Evolutionary conservation across 2,113 vertebrate genomes (phyloP).

Genomic region (Brachypodius melanocephalos): DNA sequence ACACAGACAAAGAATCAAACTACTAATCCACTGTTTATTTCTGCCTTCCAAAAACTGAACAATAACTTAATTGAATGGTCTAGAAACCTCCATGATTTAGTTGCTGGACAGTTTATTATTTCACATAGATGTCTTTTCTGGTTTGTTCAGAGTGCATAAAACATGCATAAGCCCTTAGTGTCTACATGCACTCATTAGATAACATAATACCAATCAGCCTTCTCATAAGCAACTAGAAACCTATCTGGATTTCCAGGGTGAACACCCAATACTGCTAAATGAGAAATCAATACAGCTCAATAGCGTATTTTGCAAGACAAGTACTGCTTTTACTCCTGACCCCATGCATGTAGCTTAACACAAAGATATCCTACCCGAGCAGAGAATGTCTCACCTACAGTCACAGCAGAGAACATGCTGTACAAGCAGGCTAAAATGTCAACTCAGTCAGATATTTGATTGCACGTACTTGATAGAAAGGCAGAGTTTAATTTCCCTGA

Average conservation of each 20-base stretch:
- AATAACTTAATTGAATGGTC: conserved; percentile 35
- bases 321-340: not conserved
- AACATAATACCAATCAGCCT: conserved; percentile 56
- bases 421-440: conserved; percentile 32
- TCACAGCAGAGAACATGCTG: not conserved
- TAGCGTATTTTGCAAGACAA: conserved; percentile 12
- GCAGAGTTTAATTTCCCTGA: conserved; percentile 45
- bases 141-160: conserved; percentile 53
- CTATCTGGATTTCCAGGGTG: conserved; percentile 31
- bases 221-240: conserved; percentile 43
- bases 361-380: not conserved
- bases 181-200: conserved; percentile 45
- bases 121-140: conserved; percentile 32
- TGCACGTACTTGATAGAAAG: conserved; percentile 18
- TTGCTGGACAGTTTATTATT: conserved; percentile 29
- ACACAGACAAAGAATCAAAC: not conserved
- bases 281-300: conserved; percentile 48
- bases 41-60: conserved; percentile 36
- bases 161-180: conserved; percentile 45
- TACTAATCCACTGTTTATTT: not conserved
- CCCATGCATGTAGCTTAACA: not conserved
- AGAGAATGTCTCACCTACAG: not conserved
- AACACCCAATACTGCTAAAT: conserved; percentile 33
- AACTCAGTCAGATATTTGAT: conserved; percentile 8
- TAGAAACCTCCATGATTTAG: conserved; percentile 16